Base-by-base conservation (phyloP, 2,797 vertebrate species). In the Premnoplex brunnescens region DNA sequence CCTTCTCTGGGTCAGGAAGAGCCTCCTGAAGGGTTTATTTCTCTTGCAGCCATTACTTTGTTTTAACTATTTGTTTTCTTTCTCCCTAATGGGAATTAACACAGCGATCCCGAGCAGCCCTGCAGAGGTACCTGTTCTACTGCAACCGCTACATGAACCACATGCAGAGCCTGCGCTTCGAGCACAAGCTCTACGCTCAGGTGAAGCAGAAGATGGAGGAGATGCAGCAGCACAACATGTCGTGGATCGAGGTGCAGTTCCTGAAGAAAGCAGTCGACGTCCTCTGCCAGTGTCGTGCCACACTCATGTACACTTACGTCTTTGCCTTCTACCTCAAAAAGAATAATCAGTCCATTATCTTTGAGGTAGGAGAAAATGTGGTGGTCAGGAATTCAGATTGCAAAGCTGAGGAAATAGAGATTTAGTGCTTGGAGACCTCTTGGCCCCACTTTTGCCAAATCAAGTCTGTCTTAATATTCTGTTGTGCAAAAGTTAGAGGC, bases 241-340 rank as follows among this genome's bases (percentile, higher is more conserved):
- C 99, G 2, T 99, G 99, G 99, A 99, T 99, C 32, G 99, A 99
- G 98, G 99, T 99, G 98, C 99, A 99, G 98, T 99, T 99, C 97
- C 98, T 99, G 97, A 99, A 99, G 99, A 99, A 99, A 98, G 99
- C 99, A 24, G 99, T 99, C 20, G 99, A 99, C 88, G 99, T 99
- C 97, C 98, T 99, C 97, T 99, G 98, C 98, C 99, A 99, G 98
- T 99, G 99, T 97, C 99, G 99, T 97, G 99, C 99, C 98, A 99
- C 99, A 76, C 99, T 99, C 98, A 99, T 99, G 99, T 99, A 99
- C 99, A 99, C 99, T 97, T 99, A 99, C 89, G 99, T 99, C 98
- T 99, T 99, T 97, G 99, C 99, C 98, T 99, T 99, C 99, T 99
- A 99, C 99, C 99, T 99, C 99, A 99, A 99, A 98, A 99, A 99